Evolutionary conservation across 2,888 invertebrate genomes (phyloP).

Genomic region (Antitype chi): DNA sequence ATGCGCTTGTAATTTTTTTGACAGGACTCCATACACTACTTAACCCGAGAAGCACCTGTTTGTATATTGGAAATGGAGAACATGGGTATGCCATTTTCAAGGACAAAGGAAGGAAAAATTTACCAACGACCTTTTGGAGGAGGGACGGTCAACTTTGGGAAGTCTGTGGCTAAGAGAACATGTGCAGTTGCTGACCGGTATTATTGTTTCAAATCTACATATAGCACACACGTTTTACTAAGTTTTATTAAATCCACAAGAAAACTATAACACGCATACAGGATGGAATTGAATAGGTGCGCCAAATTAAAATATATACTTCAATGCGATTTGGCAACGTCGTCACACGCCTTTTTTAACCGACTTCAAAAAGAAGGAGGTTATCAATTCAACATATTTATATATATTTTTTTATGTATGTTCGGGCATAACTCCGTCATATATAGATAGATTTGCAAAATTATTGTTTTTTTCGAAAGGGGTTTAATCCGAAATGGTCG

Average conservation of each 20-base stretch:
- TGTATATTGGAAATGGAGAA: conserved; percentile 96
- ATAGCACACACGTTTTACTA: not conserved
- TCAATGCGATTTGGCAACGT: too few relatives aligned
- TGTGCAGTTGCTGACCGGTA: conserved; percentile 98
- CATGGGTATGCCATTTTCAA: conserved; percentile 99
- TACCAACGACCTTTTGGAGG: conserved; percentile 99
- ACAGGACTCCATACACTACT: conserved; percentile 98
- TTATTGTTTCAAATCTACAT: not conserved
- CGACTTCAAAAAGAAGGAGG: too few relatives aligned
- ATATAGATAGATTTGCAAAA: too few relatives aligned
- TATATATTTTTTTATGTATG: too few relatives aligned
- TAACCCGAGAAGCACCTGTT: conserved; percentile 97
- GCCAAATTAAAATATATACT: too few relatives aligned
- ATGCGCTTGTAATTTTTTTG: not conserved
- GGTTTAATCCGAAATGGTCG: too few relatives aligned
- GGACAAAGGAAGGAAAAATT: conserved; percentile 98
- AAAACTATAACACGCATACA: not conserved
- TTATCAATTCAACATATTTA: too few relatives aligned
- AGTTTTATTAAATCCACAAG: not conserved
- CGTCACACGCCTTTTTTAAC: too few relatives aligned
- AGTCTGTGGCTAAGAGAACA: conserved; percentile 98
- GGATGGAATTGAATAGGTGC: too few relatives aligned
- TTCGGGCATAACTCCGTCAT: too few relatives aligned
- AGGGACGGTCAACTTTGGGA: conserved; percentile 97
- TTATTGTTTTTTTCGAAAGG: too few relatives aligned